Base-by-base conservation (phyloP, 2,888 invertebrate species). In the Scaptomyza cyrtandrae region DNA sequence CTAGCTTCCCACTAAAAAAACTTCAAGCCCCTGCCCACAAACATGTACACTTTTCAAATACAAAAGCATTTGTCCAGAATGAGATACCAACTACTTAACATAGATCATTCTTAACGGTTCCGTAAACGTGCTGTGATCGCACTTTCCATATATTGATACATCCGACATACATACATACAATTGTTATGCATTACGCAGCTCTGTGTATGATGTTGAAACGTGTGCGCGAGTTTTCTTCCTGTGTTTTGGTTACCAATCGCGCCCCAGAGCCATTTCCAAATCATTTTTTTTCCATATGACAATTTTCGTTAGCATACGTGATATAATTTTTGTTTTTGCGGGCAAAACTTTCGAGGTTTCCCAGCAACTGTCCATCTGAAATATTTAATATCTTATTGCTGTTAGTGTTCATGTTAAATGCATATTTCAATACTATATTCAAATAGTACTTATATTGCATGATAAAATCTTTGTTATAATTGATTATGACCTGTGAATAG, bases 161-260 rank as follows among this genome's bases (percentile, higher is more conserved):
- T 14, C 24, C 24, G n/a, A 35, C 31, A 33, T 41, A 41, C 14
- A 9, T n/a, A 16, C 4, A 14, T 16, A 13, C 3, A 6, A 72
- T 84, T 84, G 69, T 66, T 83, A 83, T 84, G 84, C 82, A 75
- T 70, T 84, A 69, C 84, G 71, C 80, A 78, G 71, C 78, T 56
- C 10, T 65, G 44, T 31, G 41, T 41, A 3, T 41, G 43, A 65
- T 64, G 55, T 64, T 44, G 69, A 54, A 74, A 82, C 85, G 78
- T 82, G 71, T 73, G 69, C 37, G 75, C 66, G 67, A 68, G 29
- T 75, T 70, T 72, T 74, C 74, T 80, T 83, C 82, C 82, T 82
- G 77, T 69, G 85, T 63, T 63, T 69, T 70, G 82, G 35, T 78
- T 83, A 80, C 74, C 76, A 83, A 83, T 82, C 68, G 67, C 62